A percentile compares a stretch with the other conserved stretches of the same genome.
These are phyloP conservation scores for Hartigia nigra DNA, from an alignment of 2,888 invertebrate species.

Conservation along the genomic window DNA sequence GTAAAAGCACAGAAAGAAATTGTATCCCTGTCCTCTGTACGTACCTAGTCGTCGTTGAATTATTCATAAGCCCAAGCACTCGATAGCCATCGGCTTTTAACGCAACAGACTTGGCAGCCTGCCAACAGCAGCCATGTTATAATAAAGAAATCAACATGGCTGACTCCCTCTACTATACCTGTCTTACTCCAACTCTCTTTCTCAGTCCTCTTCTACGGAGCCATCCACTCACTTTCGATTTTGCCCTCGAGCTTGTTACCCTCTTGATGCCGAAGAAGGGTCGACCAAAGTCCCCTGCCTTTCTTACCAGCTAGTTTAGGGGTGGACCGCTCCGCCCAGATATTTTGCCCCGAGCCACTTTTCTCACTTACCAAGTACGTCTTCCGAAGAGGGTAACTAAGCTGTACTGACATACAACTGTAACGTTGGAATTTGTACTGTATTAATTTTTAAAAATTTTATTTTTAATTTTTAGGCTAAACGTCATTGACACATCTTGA, in stretches of 20 bases:
- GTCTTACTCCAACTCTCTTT: constrained; percentile 26
- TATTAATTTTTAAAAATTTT: too few species aligned
- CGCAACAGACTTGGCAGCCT: constrained; percentile 53
- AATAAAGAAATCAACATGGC: constrained; percentile 66
- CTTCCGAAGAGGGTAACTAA: too few species aligned
- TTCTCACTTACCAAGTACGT: constrained; percentile 33
- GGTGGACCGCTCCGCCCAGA: constrained; percentile 61
- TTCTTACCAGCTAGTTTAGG: constrained; percentile 56
- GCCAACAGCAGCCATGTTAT: constrained; percentile 64
- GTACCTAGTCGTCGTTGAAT: constrained; percentile 37
- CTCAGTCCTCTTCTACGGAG: constrained; percentile 31
- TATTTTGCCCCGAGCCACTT: constrained; percentile 49
- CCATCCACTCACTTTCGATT: constrained; percentile 61
- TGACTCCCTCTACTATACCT: constrained; percentile 29
- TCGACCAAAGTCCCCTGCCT: constrained; percentile 42
- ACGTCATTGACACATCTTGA: too few species aligned
- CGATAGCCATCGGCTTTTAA: constrained; percentile 47
- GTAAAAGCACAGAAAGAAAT: neutral
- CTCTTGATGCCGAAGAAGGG: constrained; percentile 51
- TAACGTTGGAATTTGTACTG: too few species aligned
- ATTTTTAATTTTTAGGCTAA: too few species aligned
- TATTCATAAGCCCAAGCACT: constrained; percentile 46
- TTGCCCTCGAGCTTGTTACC: constrained; percentile 63
- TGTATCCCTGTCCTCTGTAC: constrained; percentile 32
- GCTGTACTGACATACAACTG: too few species aligned